phyloP scores from a whole-genome alignment of 2,888 invertebrate species.

The Cacoxenus indagator region DNA sequence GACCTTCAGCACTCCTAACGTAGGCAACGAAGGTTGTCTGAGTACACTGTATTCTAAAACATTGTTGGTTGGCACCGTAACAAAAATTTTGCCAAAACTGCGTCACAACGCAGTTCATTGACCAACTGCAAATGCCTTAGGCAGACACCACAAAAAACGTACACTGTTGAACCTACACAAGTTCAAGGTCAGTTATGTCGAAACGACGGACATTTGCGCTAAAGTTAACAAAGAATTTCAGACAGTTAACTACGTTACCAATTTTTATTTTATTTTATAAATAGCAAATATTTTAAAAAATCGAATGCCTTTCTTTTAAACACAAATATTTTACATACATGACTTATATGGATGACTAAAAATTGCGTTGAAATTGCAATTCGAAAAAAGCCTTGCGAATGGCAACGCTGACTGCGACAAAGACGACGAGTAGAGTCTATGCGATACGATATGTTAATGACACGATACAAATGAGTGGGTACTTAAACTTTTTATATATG shows the following conservation, averaged over 20 bases:
- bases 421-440: not conserved
- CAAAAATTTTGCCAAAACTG: not conserved
- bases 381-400: not conserved
- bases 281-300: not conserved
- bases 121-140: not conserved
- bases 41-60: slow-evolving; percentile 1
- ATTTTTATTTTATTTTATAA: slow-evolving; percentile 13
- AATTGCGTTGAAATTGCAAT: not conserved
- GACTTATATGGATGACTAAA: not conserved
- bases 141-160: not conserved
- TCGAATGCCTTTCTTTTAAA: not conserved
- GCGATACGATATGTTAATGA: slow-evolving; percentile 11
- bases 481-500: slow-evolving; percentile 25
- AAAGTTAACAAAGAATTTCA: not conserved
- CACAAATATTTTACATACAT: not conserved
- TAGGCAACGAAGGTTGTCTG: no score
- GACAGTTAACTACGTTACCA: not conserved
- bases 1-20: no score
- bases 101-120: slow-evolving; percentile 5
- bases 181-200: slow-evolving; percentile 8
- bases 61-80: slow-evolving; percentile 19
- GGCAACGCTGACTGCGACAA: not conserved
- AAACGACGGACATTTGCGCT: not conserved
- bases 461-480: not conserved
- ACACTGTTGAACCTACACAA: not conserved